Conservation (phyloP, 1,140 invertebrate genomes). For the Drosophila arizonae region DNA sequence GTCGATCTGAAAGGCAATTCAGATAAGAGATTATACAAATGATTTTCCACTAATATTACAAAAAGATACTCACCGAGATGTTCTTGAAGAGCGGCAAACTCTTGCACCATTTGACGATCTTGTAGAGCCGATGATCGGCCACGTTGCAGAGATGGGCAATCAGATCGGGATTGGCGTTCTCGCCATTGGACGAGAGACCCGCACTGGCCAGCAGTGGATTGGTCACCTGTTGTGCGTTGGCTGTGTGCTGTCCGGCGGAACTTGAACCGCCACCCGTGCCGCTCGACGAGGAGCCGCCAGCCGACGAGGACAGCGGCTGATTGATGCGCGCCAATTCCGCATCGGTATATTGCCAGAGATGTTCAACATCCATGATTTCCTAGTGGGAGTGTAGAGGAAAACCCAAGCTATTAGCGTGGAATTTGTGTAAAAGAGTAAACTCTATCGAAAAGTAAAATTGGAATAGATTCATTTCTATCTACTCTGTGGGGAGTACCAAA, state of each 20-base stretch:
- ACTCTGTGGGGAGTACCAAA: no score
- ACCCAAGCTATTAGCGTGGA: not conserved
- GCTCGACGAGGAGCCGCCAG: conserved; percentile 56
- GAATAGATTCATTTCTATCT: no score
- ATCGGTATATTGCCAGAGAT: conserved; percentile 95
- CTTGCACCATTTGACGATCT: conserved; percentile 99
- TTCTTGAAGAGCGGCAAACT: conserved; percentile 98
- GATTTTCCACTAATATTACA: not conserved
- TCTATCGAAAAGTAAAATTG: no score
- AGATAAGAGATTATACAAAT: not conserved
- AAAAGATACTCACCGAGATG: conserved; percentile 89
- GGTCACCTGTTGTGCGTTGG: conserved; percentile 83
- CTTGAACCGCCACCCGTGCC: conserved; percentile 32
- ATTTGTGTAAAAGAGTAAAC: no score
- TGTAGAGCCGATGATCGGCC: conserved; percentile 97
- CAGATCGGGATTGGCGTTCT: conserved; percentile 91
- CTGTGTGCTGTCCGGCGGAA: conserved; percentile 56
- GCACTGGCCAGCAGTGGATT: conserved; percentile 86
- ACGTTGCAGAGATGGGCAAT: conserved; percentile 95
- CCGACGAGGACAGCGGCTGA: conserved; percentile 78
- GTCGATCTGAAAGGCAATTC: conserved; percentile 88
- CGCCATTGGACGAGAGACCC: conserved; percentile 85
- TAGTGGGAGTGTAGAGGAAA: conserved; percentile 77
- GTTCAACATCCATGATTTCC: conserved; percentile 97
- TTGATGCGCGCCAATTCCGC: conserved; percentile 86